Evolutionary conservation across 2,113 vertebrate genomes (phyloP).

Genomic region (Octodon degus): DNA sequence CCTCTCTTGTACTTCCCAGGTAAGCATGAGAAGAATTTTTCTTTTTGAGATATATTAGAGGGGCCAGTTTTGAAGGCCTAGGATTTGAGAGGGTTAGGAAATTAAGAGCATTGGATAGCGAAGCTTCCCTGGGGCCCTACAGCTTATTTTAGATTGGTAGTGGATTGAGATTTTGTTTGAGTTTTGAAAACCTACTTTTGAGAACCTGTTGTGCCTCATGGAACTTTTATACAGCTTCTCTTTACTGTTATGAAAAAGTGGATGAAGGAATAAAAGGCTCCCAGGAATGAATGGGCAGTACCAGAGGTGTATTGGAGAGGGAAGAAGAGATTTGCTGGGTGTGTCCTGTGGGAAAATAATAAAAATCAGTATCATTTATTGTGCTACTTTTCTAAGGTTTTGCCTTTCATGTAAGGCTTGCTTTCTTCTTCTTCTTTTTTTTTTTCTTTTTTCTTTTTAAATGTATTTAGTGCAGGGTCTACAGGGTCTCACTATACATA

Average conservation of each 20-base stretch:
- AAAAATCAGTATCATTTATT: conserved; percentile 11
- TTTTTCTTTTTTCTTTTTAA: background rate
- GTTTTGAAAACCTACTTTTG: background rate
- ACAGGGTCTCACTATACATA: too few relatives aligned
- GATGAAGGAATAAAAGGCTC: background rate
- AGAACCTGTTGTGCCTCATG: background rate
- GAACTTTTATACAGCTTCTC: background rate
- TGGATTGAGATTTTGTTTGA: conserved; percentile 29
- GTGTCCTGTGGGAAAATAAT: background rate
- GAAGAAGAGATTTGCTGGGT: background rate
- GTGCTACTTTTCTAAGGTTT: background rate
- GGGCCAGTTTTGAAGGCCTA: background rate
- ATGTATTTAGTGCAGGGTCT: too few relatives aligned
- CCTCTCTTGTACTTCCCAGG: conserved; percentile 9
- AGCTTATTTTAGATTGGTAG: conserved; percentile 18
- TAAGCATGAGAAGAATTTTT: conserved; percentile 4
- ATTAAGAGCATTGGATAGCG: background rate
- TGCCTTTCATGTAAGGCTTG: background rate
- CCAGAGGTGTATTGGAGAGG: background rate
- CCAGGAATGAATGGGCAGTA: background rate
- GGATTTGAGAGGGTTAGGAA: conserved; percentile 19
- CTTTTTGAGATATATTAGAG: background rate
- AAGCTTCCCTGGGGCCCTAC: background rate
- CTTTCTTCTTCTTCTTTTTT: background rate
- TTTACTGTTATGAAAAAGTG: background rate